A percentile compares a stretch with the other conserved stretches of the same genome.
These are phyloP conservation scores for Copidosoma floridanum DNA, from an alignment of 1,140 invertebrate species.

Conservation along the genomic window DNA sequence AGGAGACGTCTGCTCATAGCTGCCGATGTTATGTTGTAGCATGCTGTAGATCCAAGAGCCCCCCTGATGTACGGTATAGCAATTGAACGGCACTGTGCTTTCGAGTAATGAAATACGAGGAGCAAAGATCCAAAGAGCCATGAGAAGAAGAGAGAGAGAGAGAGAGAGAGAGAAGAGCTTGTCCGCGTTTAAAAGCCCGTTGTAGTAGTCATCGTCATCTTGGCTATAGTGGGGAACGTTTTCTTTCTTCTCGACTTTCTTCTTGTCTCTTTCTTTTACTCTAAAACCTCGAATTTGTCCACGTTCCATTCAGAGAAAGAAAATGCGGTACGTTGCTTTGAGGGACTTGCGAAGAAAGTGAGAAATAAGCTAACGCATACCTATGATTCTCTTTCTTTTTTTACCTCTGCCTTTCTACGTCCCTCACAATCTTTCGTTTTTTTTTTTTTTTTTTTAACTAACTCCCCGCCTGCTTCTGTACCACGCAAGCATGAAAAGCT, in stretches of 20 bases:
- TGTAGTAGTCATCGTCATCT: no score
- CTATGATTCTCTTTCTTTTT: slow-evolving; percentile 8
- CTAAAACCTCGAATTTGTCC: slow-evolving; percentile 41
- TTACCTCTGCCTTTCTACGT: no score
- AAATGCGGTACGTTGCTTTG: no score
- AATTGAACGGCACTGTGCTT: no score
- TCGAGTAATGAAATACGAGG: no score
- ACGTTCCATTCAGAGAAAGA: slow-evolving; percentile 22
- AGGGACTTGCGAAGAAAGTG: neutral
- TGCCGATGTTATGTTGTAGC: no score
- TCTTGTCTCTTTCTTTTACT: slow-evolving; percentile 17
- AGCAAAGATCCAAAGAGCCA: no score
- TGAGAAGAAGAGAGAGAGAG: neutral
- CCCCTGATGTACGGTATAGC: no score
- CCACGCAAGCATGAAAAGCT: slow-evolving; percentile 39
- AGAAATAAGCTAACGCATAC: neutral
- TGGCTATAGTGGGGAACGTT: no score
- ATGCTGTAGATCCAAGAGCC: no score
- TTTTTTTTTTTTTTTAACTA: no score
- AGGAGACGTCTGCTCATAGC: slow-evolving; percentile 34
- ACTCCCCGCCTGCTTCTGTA: slow-evolving; percentile 16
- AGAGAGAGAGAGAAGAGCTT: neutral
- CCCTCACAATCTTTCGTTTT: slow-evolving; percentile 24
- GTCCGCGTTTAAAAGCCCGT: neutral
- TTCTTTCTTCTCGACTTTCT: neutral